Base-by-base conservation (phyloP, 1,140 invertebrate genomes). In the Tetramorium alpestre region DNA sequence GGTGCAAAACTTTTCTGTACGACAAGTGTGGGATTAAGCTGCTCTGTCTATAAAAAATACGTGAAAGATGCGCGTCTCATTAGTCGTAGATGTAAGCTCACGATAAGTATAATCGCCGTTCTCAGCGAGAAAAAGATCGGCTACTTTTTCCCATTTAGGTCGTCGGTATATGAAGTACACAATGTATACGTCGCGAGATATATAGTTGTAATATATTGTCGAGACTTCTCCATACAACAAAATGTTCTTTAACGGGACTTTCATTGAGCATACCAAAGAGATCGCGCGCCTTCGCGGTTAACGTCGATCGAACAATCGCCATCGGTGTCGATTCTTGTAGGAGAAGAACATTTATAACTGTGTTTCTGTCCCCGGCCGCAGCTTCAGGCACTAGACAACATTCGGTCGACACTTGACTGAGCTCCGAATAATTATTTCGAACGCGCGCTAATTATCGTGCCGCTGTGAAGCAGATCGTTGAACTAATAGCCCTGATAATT, bases 191-290 rank as follows among this genome's bases (percentile, higher is more conserved):
- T 60, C 41, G 69, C n/a, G 69, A n/a, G n/a, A 47, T 60, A 60
- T 82, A 72, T 72, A 82, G 70, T 60, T 38, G 69, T 75, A 70
- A 81, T 75, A 84, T 60, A 22, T 84, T n/a, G 33, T 41, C 5
- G 69, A 28, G 75, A 41, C 54, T 38, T 67, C 62, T 81, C 64
- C 38, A 56, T 38, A 18, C 41, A 49, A 47, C n/a, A 60, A 84
- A 84, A 75, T 84, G 41, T 75, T 84, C 54, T 62, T 84, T 62
- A 84, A 84, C 80, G 80, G 69, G 38, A 84, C 54, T 84, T 84
- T 60, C 69, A 84, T 82, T 75, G 69, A 84, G 54, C 80, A 84
- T 84, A 73, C 54, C 69, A 84, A 72, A 75, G 80, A 84, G 80
- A 84, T 75, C 69, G 69, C 56, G 80, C 54, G 51, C 80, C 67